A percentile compares a stretch with the other conserved stretches of the same genome.
Evolutionary conservation across 2,888 invertebrate species (phyloP).

Genomic region (Lepetodrilus schrolli): DNA sequence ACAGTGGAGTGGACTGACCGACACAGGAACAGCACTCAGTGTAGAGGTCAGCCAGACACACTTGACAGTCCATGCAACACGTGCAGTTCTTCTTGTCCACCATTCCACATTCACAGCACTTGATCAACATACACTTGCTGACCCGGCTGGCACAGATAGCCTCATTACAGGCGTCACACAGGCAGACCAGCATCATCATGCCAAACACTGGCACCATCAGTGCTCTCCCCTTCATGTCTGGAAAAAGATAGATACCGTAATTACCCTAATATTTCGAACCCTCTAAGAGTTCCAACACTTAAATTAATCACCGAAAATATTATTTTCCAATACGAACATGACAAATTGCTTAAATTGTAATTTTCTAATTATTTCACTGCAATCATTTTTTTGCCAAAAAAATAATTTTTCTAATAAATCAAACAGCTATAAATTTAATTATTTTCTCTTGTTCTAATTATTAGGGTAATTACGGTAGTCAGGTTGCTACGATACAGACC

Average conservation of each 20-base stretch:
- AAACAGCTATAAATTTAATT: too few species aligned
- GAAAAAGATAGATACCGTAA: too few species aligned
- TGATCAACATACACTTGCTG: constrained; percentile 95
- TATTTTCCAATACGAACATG: too few species aligned
- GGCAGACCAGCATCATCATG: constrained; percentile 33
- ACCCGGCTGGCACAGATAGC: constrained; percentile 96
- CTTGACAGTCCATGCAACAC: constrained; percentile 95
- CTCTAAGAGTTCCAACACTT: too few species aligned
- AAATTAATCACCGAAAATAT: too few species aligned
- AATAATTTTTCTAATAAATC: too few species aligned
- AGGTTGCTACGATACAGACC: too few species aligned
- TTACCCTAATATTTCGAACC: too few species aligned
- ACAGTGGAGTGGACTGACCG: constrained; percentile 83
- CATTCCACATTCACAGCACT: constrained; percentile 95
- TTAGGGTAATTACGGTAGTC: too few species aligned
- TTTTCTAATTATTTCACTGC: too few species aligned
- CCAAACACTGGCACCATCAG: constrained; percentile 27
- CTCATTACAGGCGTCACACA: constrained; percentile 84
- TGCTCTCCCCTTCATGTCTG: neutral
- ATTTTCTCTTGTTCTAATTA: too few species aligned
- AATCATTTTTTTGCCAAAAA: neutral
- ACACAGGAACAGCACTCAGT: constrained; percentile 97
- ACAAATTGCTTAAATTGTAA: too few species aligned
- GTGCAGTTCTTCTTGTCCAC: constrained; percentile 83
- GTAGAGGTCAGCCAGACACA: constrained; percentile 90